Base-by-base conservation (phyloP, 2,888 invertebrate species). In the Brenthis ino region DNA sequence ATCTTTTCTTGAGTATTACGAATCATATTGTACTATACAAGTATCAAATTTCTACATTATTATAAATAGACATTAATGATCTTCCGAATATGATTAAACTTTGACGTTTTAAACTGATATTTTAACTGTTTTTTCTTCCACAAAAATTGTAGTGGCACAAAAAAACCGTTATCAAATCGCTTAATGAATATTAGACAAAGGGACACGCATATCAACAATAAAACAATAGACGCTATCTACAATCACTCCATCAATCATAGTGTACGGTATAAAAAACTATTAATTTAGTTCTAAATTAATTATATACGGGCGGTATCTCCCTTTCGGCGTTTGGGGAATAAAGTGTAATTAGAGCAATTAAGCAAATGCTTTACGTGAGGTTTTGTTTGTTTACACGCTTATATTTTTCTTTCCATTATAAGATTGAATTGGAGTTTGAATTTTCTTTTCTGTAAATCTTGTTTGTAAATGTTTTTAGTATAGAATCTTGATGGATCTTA, bases 271-370 rank as follows among this genome's bases (percentile, higher is more conserved):
- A 70, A 67, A 64, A 67, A 71, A 70, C 72, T 70, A 72, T 71
- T 76, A 65, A 76, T 77, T 72, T 75, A 73, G 24, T 73, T 64
- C 67, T 75, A 76, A 79, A 79, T 81, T 83, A 81, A 85, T 85
- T 81, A 75, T 73, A 54, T 68, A 68, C 77, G 37, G 63, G 63
- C 63, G 6, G 53, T 57, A 66, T 67, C 71, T 66, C 64, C 47
- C 28, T 64, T 65, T 64, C 72, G 16, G 43, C 64, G 20, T 69
- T 71, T 60, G 69, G 65, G 68, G 68, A 71, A 74, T 72, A 70
- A 71, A 66, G 37, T 70, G 57, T 68, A 73, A 77, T 60, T 60
- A 60, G 24, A 24, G n/a, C 60, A 60, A 60, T 60, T 60, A 60
- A 50, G 60, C 28, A 50, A 60, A 50, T 60, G 6, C 28, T 60